Percentiles rank a stretch among this genome's conserved stretches.
Conservation (phyloP, 2,797 vertebrate genomes). For the Sebastes oblongus region DNA sequence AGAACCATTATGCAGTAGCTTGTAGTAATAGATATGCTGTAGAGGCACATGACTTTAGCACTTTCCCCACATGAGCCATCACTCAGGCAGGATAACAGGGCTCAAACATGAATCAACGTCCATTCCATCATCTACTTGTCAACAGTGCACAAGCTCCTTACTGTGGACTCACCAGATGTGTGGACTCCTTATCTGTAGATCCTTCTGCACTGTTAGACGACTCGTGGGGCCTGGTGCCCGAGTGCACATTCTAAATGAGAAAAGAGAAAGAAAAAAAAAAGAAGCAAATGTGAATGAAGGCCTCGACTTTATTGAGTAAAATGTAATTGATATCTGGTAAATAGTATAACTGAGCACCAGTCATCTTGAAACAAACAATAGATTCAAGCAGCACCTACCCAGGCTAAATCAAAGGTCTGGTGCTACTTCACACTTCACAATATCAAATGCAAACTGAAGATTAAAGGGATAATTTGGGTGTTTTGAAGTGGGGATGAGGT, state of each 20-base stretch:
- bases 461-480: too few species aligned
- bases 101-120: background rate
- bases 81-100: conserved; percentile 11
- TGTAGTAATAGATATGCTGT: background rate
- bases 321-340: background rate
- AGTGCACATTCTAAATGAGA: background rate
- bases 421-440: background rate
- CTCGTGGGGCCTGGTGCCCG: conserved; percentile 4
- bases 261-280: background rate
- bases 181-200: conserved; percentile 12
- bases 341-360: background rate
- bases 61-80: conserved; percentile 8
- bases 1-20: background rate
- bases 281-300: background rate
- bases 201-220: background rate
- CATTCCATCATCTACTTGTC: background rate
- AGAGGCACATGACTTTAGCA: background rate
- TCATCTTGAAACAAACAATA: background rate
- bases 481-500: too few species aligned
- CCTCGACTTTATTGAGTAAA: background rate
- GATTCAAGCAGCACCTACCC: background rate
- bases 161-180: background rate
- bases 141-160: background rate
- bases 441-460: background rate
- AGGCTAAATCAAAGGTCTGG: background rate